Conservation (phyloP, 2,888 invertebrate species). For the Hofmannophila pseudospretella region DNA sequence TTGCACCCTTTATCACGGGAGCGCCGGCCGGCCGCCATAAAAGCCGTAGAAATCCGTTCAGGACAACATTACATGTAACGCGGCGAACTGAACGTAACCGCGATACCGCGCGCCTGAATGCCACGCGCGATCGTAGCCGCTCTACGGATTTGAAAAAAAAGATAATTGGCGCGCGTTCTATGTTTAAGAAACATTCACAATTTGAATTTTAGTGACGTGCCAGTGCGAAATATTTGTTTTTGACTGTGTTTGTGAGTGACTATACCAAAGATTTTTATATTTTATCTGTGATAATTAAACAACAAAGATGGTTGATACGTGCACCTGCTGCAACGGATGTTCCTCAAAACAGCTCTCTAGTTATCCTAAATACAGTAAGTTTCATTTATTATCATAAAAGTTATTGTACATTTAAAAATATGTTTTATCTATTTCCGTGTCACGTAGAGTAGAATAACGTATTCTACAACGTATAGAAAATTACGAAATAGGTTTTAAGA, state of each 20-base stretch:
- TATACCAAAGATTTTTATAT: conserved; percentile 27
- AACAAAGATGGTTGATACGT: conserved; percentile 45
- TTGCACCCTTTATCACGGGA: conserved; percentile 73
- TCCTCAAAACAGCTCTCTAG: conserved; percentile 36
- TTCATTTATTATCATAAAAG: background rate
- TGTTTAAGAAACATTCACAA: conserved; percentile 6
- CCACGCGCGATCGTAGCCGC: conserved; percentile 9
- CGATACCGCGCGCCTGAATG: conserved; percentile 45
- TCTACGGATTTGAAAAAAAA: conserved; percentile 6
- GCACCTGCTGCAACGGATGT: conserved; percentile 48
- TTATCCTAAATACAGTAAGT: conserved; percentile 48
- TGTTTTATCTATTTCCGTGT: background rate
- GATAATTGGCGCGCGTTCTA: conserved; percentile 18
- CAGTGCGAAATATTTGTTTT: conserved; percentile 27
- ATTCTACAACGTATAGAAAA: no score
- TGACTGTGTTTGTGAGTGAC: conserved; percentile 25
- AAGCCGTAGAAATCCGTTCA: conserved; percentile 71
- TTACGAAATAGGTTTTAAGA: no score
- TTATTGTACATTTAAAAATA: conserved; percentile 3
- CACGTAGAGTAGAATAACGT: no score
- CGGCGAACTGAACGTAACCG: conserved; percentile 66
- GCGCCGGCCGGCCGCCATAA: conserved; percentile 64
- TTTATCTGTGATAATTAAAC: conserved; percentile 55
- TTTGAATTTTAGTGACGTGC: conserved; percentile 31
- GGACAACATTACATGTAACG: conserved; percentile 70